These are phyloP conservation scores for Sarcophaga subvicina DNA, from an alignment of 2,888 invertebrate species.

Conservation along the genomic window DNA sequence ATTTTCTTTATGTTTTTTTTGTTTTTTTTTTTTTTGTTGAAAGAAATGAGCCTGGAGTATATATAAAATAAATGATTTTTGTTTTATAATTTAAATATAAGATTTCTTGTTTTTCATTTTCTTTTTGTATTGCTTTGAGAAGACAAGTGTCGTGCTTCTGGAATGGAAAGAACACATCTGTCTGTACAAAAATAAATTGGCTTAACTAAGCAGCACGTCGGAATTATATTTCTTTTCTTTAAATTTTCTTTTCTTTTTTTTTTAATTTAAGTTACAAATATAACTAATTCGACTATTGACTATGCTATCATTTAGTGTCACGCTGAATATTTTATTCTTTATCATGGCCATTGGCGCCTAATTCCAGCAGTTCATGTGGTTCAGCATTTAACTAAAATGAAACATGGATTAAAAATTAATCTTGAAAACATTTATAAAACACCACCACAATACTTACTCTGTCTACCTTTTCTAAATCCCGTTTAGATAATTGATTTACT, in stretches of 20 bases:
- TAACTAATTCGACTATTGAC: conserved; percentile 48
- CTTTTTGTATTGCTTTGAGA: conserved; percentile 41
- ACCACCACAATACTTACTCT: conserved; percentile 78
- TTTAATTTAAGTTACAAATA: conserved; percentile 57
- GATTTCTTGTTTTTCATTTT: conserved; percentile 1
- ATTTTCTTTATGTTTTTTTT: not conserved
- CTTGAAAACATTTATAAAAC: not conserved
- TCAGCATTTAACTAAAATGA: conserved; percentile 81
- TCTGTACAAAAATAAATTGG: conserved; percentile 64
- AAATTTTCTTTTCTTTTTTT: not conserved
- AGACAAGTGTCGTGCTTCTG: conserved; percentile 63
- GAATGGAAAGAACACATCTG: conserved; percentile 68
- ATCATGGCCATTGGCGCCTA: conserved; percentile 82
- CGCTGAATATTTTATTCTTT: conserved; percentile 79
- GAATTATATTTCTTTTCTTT: not conserved
- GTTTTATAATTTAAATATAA: not conserved
- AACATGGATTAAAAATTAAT: conserved; percentile 3
- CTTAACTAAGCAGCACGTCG: conserved; percentile 62
- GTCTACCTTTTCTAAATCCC: conserved; percentile 84
- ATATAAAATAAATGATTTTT: conserved; percentile 28
- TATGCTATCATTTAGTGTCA: conserved; percentile 10
- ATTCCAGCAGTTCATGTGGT: conserved; percentile 87
- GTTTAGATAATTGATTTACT: conserved; percentile 91
- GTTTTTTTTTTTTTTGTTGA: not conserved
- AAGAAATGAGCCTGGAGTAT: conserved; percentile 14